Base-by-base conservation (phyloP, 2,888 invertebrate genomes). In the Aphidoletes aphidimyza region DNA sequence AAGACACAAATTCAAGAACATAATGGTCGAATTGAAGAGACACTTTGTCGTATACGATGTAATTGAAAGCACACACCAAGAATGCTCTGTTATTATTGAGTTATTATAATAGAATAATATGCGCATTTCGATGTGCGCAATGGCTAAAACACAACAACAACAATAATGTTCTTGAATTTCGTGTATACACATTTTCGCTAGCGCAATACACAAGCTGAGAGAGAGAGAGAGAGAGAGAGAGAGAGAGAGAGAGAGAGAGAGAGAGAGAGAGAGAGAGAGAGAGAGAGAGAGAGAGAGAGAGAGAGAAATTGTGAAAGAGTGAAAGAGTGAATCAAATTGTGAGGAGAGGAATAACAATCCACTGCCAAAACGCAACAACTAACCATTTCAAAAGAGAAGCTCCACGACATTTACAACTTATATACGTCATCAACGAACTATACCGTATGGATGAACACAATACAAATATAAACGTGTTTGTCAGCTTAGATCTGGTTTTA, bases 121-220 rank as follows among this genome's bases (percentile, higher is more conserved):
- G 69, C 69, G 69, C 69, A 69, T 69, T 69, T 30, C 14, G 69
- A 69, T 69, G 34, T 69, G 69, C 69, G 69, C 69, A 69, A 34
- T 30, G 47, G n/a, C n/a, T n/a, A n/a, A n/a, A n/a, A n/a, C n/a
- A n/a, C n/a, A n/a, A n/a, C n/a, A n/a, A n/a, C 47, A 47, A 47
- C 2, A 47, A 47, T 19, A 47, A 39, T 39, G 39, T 47, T 11
- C n/a, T n/a, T n/a, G n/a, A n/a, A n/a, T n/a, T n/a, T n/a, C n/a
- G n/a, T n/a, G n/a, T n/a, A n/a, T n/a, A n/a, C n/a, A n/a, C n/a
- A n/a, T n/a, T n/a, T n/a, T n/a, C n/a, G n/a, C n/a, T n/a, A n/a
- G n/a, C n/a, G n/a, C n/a, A n/a, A n/a, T n/a, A n/a, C n/a, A n/a
- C n/a, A n/a, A n/a, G n/a, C n/a, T n/a, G n/a, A n/a, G n/a, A n/a